Conservation (phyloP, 2,888 invertebrate species). For the Acholoe squamosa region DNA sequence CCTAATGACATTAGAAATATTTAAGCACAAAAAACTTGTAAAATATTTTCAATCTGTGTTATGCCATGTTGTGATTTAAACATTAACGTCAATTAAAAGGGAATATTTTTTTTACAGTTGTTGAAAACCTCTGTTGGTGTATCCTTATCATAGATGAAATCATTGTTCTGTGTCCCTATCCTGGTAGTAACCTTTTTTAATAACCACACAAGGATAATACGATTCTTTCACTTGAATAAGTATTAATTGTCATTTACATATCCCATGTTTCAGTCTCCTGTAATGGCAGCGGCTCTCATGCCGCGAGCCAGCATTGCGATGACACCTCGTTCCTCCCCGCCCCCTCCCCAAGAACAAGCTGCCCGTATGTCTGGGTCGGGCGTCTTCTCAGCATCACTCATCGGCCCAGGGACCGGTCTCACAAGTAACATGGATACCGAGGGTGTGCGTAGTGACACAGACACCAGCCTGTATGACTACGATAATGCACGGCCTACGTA, state of each 20-base stretch:
- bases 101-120: too few relatives aligned
- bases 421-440: slow-evolving; percentile 36
- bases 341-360: not conserved
- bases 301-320: slow-evolving; percentile 50
- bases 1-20: too few relatives aligned
- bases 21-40: too few relatives aligned
- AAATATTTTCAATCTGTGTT: too few relatives aligned
- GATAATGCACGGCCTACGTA: slow-evolving; percentile 69
- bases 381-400: not conserved
- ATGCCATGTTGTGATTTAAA: too few relatives aligned
- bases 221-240: not conserved
- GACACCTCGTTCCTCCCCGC: slow-evolving; percentile 36
- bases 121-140: too few relatives aligned
- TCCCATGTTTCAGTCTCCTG: slow-evolving; percentile 9
- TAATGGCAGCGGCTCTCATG: slow-evolving; percentile 50
- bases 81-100: too few relatives aligned
- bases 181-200: not conserved
- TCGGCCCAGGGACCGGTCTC: not conserved
- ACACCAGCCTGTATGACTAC: slow-evolving; percentile 71
- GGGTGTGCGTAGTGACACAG: slow-evolving; percentile 68
- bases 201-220: not conserved
- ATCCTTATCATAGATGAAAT: not conserved
- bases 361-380: not conserved
- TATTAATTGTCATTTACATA: not conserved
- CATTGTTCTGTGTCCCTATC: not conserved